Percentiles rank a stretch among this genome's conserved stretches.
These are phyloP conservation scores for Netelia inedita DNA, from an alignment of 2,888 invertebrate species.

Conservation along the genomic window DNA sequence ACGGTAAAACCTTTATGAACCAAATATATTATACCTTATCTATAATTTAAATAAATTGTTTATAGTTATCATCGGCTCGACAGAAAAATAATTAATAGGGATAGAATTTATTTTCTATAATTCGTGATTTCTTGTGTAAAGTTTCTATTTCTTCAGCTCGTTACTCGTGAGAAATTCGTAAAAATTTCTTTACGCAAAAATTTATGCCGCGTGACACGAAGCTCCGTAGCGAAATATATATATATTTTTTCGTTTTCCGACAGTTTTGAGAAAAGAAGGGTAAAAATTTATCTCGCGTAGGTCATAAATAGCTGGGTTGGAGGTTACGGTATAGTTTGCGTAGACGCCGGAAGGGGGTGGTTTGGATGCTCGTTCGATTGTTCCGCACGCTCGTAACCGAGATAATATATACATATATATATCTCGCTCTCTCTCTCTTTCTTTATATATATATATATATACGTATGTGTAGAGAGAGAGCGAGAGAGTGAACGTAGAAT, in stretches of 20 bases:
- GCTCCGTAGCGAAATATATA: not conserved
- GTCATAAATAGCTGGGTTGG: conserved; percentile 60
- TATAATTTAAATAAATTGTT: too few species aligned
- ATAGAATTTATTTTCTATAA: too few species aligned
- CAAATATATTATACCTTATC: conserved; percentile 12
- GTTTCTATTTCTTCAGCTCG: conserved; percentile 4
- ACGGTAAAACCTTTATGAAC: not conserved
- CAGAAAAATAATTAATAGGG: too few species aligned
- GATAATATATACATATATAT: conserved; percentile 12
- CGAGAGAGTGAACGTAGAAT: conserved; percentile 47
- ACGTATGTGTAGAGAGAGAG: conserved; percentile 3
- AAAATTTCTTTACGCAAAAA: conserved; percentile 55
- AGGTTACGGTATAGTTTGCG: conserved; percentile 51
- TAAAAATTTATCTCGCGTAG: conserved; percentile 62
- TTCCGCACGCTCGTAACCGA: conserved; percentile 58
- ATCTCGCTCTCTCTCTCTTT: not conserved
- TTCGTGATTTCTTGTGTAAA: too few species aligned
- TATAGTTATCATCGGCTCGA: too few species aligned
- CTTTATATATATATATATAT: conserved; percentile 23
- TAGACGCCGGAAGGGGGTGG: conserved; percentile 60
- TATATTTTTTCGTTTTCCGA: conserved; percentile 54
- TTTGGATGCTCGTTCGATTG: conserved; percentile 66
- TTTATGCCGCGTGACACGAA: conserved; percentile 46
- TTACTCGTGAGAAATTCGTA: conserved; percentile 53
- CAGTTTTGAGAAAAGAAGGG: conserved; percentile 51